Evolutionary conservation across 1,140 invertebrate genomes (phyloP).

Genomic region (Panagrolaimus sp.): DNA sequence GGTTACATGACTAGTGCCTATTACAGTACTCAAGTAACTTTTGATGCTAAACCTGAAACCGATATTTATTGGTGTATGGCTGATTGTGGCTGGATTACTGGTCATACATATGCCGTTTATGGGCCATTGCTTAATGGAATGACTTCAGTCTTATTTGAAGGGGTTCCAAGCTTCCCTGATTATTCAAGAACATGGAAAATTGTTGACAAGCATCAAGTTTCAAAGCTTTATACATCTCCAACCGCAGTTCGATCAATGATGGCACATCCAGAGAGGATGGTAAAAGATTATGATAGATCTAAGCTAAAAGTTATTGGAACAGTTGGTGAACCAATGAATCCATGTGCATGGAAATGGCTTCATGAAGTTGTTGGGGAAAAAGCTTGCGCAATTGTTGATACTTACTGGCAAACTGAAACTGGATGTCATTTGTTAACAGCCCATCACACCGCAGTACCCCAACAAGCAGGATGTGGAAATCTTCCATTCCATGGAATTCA

Average conservation of each 20-base stretch:
- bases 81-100: constrained; percentile 93
- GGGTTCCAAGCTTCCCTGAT: constrained; percentile 72
- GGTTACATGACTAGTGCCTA: constrained; percentile 81
- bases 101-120: constrained; percentile 87
- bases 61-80: constrained; percentile 98
- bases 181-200: constrained; percentile 79
- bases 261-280: constrained; percentile 70
- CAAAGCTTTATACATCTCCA: constrained; percentile 94
- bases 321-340: constrained; percentile 93
- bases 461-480: constrained; percentile 18
- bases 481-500: constrained; percentile 43
- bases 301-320: constrained; percentile 79
- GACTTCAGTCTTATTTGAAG: constrained; percentile 90
- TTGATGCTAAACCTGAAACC: constrained; percentile 76
- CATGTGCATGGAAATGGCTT: constrained; percentile 96
- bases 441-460: constrained; percentile 81
- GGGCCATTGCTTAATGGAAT: constrained; percentile 87
- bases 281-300: constrained; percentile 66
- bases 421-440: constrained; percentile 76
- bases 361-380: constrained; percentile 73
- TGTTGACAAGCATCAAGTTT: constrained; percentile 82
- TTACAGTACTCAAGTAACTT: constrained; percentile 72
- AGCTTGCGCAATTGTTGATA: constrained; percentile 78
- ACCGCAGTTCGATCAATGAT: constrained; percentile 92
- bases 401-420: constrained; percentile 99